A percentile compares a stretch with the other conserved stretches of the same genome.
phyloP scores from a whole-genome alignment of 2,888 invertebrate species.

The Melangyna quadrimaculata region DNA sequence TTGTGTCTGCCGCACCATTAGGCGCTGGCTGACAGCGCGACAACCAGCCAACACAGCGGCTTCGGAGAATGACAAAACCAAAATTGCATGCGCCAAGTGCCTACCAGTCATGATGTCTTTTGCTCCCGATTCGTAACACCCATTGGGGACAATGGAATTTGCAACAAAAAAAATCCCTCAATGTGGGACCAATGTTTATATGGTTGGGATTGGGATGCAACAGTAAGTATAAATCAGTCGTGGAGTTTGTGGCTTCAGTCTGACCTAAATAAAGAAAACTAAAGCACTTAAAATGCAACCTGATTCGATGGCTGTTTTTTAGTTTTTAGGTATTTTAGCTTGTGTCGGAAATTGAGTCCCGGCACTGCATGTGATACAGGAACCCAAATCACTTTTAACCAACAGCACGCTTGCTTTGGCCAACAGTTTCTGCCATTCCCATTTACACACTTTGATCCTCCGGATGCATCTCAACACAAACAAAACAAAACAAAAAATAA shows the following conservation, averaged over 20 bases:
- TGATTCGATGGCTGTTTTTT: constrained; percentile 34
- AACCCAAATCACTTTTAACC: constrained; percentile 35
- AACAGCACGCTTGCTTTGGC: constrained; percentile 1
- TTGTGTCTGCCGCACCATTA: constrained; percentile 40
- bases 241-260: constrained; percentile 25
- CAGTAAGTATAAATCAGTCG: constrained; percentile 16
- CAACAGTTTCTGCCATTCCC: constrained; percentile 38
- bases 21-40: neutral
- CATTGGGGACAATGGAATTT: constrained; percentile 48
- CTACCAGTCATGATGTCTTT: constrained; percentile 3
- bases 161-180: constrained; percentile 57
- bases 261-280: constrained; percentile 57
- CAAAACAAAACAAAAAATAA: neutral
- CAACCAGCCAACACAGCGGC: neutral
- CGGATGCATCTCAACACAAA: neutral
- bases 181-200: constrained; percentile 14
- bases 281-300: constrained; percentile 60
- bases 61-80: neutral
- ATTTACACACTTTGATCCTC: constrained; percentile 34
- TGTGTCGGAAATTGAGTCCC: neutral
- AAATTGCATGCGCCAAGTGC: constrained; percentile 8
- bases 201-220: neutral
- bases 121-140: constrained; percentile 31
- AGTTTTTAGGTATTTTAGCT: neutral
- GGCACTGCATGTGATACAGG: constrained; percentile 1